Conservation (phyloP, 2,113 vertebrate genomes). For the Toxotes chatareus region DNA sequence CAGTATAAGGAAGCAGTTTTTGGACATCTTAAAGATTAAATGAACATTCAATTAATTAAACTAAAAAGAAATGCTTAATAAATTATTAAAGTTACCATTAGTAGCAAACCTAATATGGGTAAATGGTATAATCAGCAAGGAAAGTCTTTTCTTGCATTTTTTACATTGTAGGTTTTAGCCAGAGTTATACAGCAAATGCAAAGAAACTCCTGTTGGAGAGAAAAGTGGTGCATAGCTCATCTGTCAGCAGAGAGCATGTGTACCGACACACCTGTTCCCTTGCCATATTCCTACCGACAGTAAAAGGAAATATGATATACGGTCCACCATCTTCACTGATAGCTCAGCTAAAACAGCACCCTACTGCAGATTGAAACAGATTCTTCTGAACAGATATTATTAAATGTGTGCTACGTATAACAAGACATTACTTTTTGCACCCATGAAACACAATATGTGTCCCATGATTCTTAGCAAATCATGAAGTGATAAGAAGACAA, state of each 20-base stretch:
- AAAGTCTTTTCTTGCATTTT: too few species aligned
- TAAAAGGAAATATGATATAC: neutral
- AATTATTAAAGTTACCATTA: too few species aligned
- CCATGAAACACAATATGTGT: slow-evolving; percentile 5
- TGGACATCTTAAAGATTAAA: too few species aligned
- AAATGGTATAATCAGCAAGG: too few species aligned
- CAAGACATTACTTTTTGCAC: neutral
- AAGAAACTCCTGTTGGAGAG: neutral
- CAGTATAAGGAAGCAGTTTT: too few species aligned
- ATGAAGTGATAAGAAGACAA: slow-evolving; percentile 2
- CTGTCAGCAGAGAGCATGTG: slow-evolving; percentile 7
- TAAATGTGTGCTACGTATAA: neutral
- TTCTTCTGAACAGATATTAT: neutral
- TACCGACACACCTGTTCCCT: neutral
- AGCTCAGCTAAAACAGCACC: slow-evolving; percentile 6
- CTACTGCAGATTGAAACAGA: neutral
- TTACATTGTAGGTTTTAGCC: too few species aligned
- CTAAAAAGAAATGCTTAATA: too few species aligned
- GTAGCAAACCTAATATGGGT: too few species aligned
- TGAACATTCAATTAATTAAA: too few species aligned
- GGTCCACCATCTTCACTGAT: neutral
- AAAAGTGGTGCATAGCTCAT: neutral
- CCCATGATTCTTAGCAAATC: slow-evolving; percentile 3
- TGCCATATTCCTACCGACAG: neutral
- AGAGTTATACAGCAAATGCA: too few species aligned